Base-by-base conservation (phyloP, 2,113 vertebrate genomes). In the Myrmecophaga tridactyla region DNA sequence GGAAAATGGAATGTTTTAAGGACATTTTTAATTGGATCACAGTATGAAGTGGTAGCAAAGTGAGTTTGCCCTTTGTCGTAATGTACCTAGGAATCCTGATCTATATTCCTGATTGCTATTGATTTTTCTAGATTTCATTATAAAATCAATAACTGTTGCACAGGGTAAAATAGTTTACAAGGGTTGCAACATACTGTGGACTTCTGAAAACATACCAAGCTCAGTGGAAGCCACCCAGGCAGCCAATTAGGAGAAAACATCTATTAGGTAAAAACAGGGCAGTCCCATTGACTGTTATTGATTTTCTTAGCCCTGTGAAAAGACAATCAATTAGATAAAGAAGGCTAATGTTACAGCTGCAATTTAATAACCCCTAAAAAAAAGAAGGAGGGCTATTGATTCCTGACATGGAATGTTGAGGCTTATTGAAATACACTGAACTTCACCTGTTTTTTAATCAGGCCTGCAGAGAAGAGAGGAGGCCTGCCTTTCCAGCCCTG, bases 61-160 rank as follows among this genome's bases (percentile, higher is more conserved):
- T 95, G 97, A 98, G 97, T 97, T 98, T 98, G 97, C 97, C 98
- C 98, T 98, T 98, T 98, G 97, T 98, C 97, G 98, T 97, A 98
- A 98, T 82, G 63, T 98, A 98, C 97, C 98, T 98, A 98, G 98
- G 97, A 98, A 98, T 98, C 96, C 98, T 98, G 98, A 99, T 99
- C 98, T 99, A 99, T 98, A 98, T 94, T 98, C 98, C 97, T 98
- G 98, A 99, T 99, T 98, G 98, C 97, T 98, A 99, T 99, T 98
- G 99, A 99, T 98, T 98, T 98, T 98, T 98, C 97, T 98, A 98
- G 98, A 99, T 99, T 99, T 99, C 98, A 99, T 99, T 98, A 98
- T 98, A 98, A 99, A 99, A 99, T 99, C 99, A 98, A 99, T 99
- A 98, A 97, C 98, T 51, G 41, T 98, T 98, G 98, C 98, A 96